These are phyloP conservation scores for Campaea margaritaria DNA, from an alignment of 2,888 invertebrate genomes.

Conservation along the genomic window DNA sequence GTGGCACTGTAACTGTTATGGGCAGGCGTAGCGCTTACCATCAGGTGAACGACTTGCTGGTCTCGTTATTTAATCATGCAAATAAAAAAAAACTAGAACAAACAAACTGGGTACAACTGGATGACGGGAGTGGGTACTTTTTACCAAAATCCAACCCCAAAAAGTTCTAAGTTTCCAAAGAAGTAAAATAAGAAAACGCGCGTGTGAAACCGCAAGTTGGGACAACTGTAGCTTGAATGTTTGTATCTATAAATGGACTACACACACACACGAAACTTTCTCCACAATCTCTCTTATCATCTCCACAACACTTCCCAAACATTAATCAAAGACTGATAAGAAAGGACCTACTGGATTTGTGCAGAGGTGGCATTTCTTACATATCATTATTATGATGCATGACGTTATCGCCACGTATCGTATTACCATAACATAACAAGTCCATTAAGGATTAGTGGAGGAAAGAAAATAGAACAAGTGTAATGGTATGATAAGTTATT, in stretches of 20 bases:
- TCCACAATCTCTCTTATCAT: slow-evolving; percentile 11
- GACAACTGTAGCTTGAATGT: too few relatives aligned
- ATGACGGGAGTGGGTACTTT: too few relatives aligned
- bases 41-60: too few relatives aligned
- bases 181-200: too few relatives aligned
- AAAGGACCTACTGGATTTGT: slow-evolving; percentile 21
- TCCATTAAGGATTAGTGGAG: slow-evolving; percentile 69
- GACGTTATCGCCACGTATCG: slow-evolving; percentile 66
- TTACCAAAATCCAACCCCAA: too few relatives aligned
- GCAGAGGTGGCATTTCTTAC: slow-evolving; percentile 37
- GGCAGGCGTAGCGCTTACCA: too few relatives aligned
- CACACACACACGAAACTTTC: not conserved
- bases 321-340: slow-evolving; percentile 42
- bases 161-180: too few relatives aligned
- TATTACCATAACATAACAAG: slow-evolving; percentile 84
- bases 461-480: slow-evolving; percentile 39
- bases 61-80: too few relatives aligned
- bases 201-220: too few relatives aligned
- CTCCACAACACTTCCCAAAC: slow-evolving; percentile 27
- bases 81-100: too few relatives aligned
- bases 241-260: not conserved
- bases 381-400: slow-evolving; percentile 70
- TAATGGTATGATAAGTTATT: slow-evolving; percentile 37
- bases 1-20: too few relatives aligned
- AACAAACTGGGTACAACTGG: too few relatives aligned